phyloP scores from a whole-genome alignment of 2,888 invertebrate genomes.

The Balanococcus diminutus region DNA sequence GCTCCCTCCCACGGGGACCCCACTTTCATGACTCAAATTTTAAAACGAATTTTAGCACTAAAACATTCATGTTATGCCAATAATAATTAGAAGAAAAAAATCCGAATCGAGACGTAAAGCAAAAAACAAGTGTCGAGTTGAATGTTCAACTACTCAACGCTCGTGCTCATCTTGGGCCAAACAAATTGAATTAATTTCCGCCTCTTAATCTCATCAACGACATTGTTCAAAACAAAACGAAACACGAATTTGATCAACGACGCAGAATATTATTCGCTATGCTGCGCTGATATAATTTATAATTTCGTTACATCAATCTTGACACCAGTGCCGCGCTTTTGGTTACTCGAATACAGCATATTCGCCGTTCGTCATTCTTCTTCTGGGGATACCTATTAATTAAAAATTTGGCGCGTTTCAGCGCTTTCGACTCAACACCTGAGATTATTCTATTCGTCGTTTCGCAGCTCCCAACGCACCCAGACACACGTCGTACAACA shows the following conservation, averaged over 20 bases:
- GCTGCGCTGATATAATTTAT: neutral
- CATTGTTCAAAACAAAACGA: neutral
- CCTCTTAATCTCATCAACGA: neutral
- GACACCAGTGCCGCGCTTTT: neutral
- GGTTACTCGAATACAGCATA: neutral
- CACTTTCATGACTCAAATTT: too few species aligned
- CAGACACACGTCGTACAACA: neutral
- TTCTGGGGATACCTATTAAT: conserved; percentile 24
- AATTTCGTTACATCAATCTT: conserved; percentile 16
- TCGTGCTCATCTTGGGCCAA: too few species aligned
- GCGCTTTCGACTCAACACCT: conserved; percentile 16
- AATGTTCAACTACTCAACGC: too few species aligned
- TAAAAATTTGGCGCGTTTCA: conserved; percentile 31
- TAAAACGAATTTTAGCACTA: too few species aligned
- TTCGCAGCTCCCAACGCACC: too few species aligned
- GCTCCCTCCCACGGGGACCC: too few species aligned
- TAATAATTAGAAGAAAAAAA: too few species aligned
- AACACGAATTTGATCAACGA: neutral
- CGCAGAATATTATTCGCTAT: neutral
- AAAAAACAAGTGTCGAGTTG: too few species aligned
- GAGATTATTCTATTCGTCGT: neutral
- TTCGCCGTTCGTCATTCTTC: neutral
- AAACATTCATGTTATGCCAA: too few species aligned
- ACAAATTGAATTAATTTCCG: neutral
- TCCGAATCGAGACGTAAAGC: too few species aligned